phyloP scores from a whole-genome alignment of 2,113 vertebrate species.

The Pterocles orientalis region DNA sequence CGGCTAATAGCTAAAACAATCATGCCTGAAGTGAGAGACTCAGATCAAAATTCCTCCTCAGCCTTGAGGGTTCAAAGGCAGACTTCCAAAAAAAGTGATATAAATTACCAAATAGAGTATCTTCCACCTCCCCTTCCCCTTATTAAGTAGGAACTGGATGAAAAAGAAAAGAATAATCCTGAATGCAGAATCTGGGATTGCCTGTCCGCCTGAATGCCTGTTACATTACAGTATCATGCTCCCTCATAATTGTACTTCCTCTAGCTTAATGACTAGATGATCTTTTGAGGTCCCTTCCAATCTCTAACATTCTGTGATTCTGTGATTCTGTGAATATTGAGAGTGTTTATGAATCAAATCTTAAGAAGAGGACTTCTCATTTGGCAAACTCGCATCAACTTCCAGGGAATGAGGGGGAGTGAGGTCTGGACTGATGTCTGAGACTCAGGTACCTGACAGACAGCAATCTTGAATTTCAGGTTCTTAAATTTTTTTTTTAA shows the following conservation, averaged over 20 bases:
- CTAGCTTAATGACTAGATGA: neutral
- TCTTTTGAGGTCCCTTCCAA: too few species aligned
- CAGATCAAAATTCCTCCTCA: neutral
- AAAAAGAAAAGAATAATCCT: neutral
- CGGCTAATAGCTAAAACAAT: neutral
- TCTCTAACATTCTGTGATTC: too few species aligned
- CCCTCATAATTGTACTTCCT: neutral
- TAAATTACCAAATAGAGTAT: neutral
- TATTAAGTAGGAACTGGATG: neutral
- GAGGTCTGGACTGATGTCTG: neutral
- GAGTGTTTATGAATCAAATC: neutral
- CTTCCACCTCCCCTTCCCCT: neutral
- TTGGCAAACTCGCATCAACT: neutral
- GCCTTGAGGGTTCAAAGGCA: neutral
- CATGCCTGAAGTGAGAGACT: neutral
- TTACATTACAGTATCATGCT: neutral
- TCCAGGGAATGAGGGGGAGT: rapidly evolving
- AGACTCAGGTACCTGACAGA: neutral
- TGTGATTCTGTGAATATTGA: neutral
- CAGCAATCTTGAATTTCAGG: neutral
- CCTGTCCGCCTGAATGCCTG: neutral
- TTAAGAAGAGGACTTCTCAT: neutral
- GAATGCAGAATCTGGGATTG: neutral
- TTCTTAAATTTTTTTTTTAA: neutral
- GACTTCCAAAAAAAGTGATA: neutral